These are phyloP conservation scores for Emydura subglobosa DNA, from an alignment of 2,113 vertebrate species.

Conservation along the genomic window DNA sequence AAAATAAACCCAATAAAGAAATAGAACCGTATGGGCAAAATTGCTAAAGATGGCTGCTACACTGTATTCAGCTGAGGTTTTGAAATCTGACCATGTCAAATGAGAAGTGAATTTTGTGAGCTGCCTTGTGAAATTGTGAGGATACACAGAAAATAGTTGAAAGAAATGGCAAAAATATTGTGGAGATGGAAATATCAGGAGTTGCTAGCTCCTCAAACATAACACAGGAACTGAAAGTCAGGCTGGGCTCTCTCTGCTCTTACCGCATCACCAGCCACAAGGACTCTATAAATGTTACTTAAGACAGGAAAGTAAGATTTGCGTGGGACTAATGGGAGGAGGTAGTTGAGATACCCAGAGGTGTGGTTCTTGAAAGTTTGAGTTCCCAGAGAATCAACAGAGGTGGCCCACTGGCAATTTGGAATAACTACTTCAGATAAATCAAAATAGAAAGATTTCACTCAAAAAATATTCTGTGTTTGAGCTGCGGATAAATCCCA, in stretches of 20 bases:
- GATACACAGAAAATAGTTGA: not conserved
- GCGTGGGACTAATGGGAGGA: not conserved
- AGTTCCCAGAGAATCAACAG: not conserved
- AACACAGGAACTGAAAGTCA: not conserved
- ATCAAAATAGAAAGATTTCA: conserved; percentile 6
- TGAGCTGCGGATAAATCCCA: not conserved
- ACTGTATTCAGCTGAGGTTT: not conserved
- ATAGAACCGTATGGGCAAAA: not conserved
- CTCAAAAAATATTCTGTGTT: not conserved
- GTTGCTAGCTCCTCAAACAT: not conserved
- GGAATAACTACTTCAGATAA: not conserved
- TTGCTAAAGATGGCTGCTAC: not conserved
- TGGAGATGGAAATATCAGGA: not conserved
- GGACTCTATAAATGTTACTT: not conserved
- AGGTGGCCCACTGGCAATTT: not conserved
- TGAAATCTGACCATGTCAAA: not conserved
- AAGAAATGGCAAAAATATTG: not conserved
- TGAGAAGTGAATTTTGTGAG: not conserved
- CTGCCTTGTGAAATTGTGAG: not conserved
- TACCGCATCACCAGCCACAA: not conserved
- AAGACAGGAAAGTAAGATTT: not conserved
- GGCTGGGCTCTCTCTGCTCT: not conserved
- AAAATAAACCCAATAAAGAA: not conserved
- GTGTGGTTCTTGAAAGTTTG: not conserved
- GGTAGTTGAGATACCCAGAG: not conserved